Evolutionary conservation across 2,797 vertebrate genomes (phyloP), one percentile per base, ranked within the genome.

Genomic region (Coreius guichenoti): DNA sequence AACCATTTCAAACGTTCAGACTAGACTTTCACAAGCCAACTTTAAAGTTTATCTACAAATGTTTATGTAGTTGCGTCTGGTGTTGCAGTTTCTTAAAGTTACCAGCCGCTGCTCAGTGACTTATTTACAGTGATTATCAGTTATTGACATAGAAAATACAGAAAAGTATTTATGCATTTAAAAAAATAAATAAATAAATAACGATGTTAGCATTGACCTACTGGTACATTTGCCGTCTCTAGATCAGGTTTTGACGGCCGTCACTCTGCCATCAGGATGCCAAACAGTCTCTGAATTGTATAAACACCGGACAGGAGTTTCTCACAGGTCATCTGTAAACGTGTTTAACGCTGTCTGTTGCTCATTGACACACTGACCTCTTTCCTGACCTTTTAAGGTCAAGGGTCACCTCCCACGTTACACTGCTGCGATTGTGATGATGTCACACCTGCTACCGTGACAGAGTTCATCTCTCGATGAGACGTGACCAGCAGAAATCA

Each of bases 351-450:
- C 3, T 31, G 70, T 72, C 70, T 82, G 81, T 14, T 65, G 12
- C 81, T 74, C 26, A 13, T 74, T 82, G 69, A 73, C 81, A 39
- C 17, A 0, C 26, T 63, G 21, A 74, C 69, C 56, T 1, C 36
- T n/a, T 16, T 45, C n/a, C 43, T 74, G 81, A 63, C 69, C 26
- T 74, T 70, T 49, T 26, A 16, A 26, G 70, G 81, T 75, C 81
- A 75, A 75, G 33, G 81, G 70, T 65, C 81, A 75, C 81, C 81
- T 83, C 81, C 70, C 81, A 83, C 29, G 29, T 54, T 54, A 80
- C n/a, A 79, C n/a, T 79, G 31, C 9, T 6, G 26, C 26, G 16
- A 26, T 5, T 13, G 47, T 14, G 51, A 14, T 77, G 63, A 69
- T 56, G 49, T 43, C 43, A 69, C 65, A 69, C 61, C 65, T 36